Evolutionary conservation across 2,797 vertebrate species (phyloP).

Genomic region (Dryobates pubescens): DNA sequence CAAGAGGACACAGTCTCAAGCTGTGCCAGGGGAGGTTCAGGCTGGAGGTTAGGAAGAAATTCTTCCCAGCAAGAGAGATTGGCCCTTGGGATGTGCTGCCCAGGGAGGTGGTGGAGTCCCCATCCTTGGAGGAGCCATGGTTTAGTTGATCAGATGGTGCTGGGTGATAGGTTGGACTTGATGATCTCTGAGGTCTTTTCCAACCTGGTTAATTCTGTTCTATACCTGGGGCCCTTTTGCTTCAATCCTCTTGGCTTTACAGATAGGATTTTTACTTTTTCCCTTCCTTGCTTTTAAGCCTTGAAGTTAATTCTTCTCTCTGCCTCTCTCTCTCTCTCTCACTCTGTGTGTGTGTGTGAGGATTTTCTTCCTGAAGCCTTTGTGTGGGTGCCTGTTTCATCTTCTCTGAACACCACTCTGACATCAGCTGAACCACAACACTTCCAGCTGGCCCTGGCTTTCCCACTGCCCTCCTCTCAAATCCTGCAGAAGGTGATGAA

Average conservation of each 20-base stretch:
- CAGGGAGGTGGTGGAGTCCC: no score
- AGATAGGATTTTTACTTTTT: not conserved
- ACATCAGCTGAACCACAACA: constrained; percentile 25
- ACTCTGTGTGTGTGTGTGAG: not conserved
- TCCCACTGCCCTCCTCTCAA: not conserved
- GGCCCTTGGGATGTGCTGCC: no score
- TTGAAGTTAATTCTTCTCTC: constrained; percentile 48
- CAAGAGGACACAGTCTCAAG: no score
- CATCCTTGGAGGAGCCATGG: no score
- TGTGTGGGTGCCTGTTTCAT: constrained; percentile 48
- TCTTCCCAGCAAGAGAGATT: no score
- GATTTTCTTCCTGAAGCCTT: constrained; percentile 55
- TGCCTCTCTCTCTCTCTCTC: not conserved
- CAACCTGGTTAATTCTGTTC: no score
- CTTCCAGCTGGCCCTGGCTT: not conserved
- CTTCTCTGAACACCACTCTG: not conserved
- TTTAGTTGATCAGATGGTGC: no score
- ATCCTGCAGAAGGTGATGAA: not conserved
- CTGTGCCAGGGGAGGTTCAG: no score
- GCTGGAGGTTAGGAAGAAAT: no score
- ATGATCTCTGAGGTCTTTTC: no score
- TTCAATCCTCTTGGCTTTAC: constrained; percentile 40
- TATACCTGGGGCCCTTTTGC: constrained; percentile 16
- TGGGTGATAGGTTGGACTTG: no score
- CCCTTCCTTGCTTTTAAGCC: constrained; percentile 48